phyloP scores from a whole-genome alignment of 92 coral and sea anemone genomes.

The Siderastrea radians region DNA sequence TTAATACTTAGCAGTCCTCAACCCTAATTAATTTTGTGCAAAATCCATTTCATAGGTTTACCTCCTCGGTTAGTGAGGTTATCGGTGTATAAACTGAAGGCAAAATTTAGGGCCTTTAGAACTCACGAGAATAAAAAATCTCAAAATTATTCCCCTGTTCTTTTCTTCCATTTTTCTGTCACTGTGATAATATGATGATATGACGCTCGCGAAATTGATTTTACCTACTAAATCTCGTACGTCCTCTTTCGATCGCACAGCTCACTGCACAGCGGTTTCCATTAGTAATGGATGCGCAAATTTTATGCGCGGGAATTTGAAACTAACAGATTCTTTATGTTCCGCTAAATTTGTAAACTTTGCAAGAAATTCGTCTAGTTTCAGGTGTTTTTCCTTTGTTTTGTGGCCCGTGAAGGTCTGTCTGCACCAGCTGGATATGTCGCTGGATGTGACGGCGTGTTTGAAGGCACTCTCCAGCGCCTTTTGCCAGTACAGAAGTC shows the following conservation, averaged over 20 bases:
- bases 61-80: too few species aligned
- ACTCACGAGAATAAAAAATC: too few species aligned
- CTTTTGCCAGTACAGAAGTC: constrained; percentile 92
- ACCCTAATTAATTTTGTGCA: too few species aligned
- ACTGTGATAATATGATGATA: too few species aligned
- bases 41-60: too few species aligned
- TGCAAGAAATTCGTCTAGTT: not conserved
- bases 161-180: too few species aligned
- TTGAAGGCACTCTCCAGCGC: constrained; percentile 94
- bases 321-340: not conserved
- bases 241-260: not conserved
- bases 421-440: constrained; percentile 63
- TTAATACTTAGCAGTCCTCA: too few species aligned
- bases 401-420: not conserved
- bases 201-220: not conserved
- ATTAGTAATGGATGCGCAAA: constrained; percentile 16
- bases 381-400: not conserved
- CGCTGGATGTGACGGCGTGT: constrained; percentile 95
- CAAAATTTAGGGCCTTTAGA: too few species aligned
- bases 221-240: not conserved
- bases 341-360: not conserved
- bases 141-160: too few species aligned
- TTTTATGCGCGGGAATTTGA: constrained; percentile 56
- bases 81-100: too few species aligned
- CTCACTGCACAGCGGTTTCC: constrained; percentile 24